Conservation (phyloP, 2,113 vertebrate species). For the Tetrax tetrax region DNA sequence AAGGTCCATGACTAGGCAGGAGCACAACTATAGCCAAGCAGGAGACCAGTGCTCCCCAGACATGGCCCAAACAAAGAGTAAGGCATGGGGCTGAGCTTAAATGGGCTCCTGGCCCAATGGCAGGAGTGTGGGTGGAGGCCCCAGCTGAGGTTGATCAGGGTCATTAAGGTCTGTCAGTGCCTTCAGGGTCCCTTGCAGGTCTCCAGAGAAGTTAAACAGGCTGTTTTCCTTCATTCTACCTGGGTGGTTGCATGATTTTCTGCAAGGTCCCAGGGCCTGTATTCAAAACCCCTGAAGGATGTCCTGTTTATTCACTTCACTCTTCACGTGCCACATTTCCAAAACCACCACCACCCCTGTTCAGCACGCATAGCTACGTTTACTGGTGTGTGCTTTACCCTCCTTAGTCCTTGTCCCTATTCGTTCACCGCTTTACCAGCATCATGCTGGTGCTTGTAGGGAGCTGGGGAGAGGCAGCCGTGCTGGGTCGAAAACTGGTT, state of each 20-base stretch:
- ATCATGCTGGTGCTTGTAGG: neutral
- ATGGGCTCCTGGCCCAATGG: neutral
- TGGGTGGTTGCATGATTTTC: neutral
- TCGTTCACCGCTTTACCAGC: neutral
- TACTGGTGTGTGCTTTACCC: neutral
- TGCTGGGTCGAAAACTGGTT: neutral
- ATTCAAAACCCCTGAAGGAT: neutral
- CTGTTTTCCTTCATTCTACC: neutral
- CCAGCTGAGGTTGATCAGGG: neutral
- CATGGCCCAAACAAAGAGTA: neutral
- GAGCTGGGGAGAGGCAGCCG: neutral
- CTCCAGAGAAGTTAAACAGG: neutral
- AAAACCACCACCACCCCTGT: neutral
- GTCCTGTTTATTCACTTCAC: neutral
- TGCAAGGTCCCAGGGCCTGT: neutral
- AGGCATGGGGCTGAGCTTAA: fast-evolving
- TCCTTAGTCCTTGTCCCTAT: neutral
- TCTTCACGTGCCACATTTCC: neutral
- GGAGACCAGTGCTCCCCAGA: neutral
- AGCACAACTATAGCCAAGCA: fast-evolving
- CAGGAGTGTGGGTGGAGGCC: neutral
- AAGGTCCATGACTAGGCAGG: neutral
- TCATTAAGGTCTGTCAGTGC: neutral
- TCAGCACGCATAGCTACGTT: neutral
- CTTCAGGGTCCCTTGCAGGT: neutral